A percentile compares a stretch with the other conserved stretches of the same genome.
phyloP scores from a whole-genome alignment of 2,113 vertebrate species.

The Brachyhypopomus gauderio region DNA sequence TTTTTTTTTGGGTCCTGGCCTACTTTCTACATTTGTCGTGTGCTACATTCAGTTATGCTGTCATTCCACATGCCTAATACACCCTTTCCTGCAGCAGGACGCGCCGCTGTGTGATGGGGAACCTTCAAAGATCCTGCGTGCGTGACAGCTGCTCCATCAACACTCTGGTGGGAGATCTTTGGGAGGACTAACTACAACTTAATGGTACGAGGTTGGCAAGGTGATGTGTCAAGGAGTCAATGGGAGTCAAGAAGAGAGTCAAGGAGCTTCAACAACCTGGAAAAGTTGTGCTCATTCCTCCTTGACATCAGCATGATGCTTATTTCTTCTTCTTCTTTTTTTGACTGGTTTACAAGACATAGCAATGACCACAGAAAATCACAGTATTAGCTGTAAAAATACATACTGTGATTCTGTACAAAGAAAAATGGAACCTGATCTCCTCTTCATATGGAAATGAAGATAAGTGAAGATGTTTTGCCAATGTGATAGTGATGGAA shows the following conservation, averaged over 20 bases:
- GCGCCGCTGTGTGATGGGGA: not conserved
- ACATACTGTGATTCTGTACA: not conserved
- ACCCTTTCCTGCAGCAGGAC: constrained; percentile 39
- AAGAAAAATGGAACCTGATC: not conserved
- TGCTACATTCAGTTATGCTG: constrained; percentile 54
- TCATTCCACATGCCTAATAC: constrained; percentile 51
- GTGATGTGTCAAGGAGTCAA: too few species aligned
- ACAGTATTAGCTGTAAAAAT: not conserved
- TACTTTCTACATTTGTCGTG: constrained; percentile 61
- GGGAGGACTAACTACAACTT: not conserved
- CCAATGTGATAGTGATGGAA: too few species aligned
- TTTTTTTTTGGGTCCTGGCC: constrained; percentile 40
- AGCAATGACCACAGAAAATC: not conserved
- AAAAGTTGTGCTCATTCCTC: not conserved
- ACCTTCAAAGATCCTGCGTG: not conserved
- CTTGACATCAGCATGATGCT: not conserved
- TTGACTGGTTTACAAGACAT: not conserved
- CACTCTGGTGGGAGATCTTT: not conserved
- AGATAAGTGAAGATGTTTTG: too few species aligned
- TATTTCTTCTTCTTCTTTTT: not conserved
- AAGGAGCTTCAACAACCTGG: not conserved
- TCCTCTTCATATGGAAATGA: too few species aligned
- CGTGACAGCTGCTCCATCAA: not conserved
- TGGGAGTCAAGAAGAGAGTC: too few species aligned
- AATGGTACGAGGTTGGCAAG: constrained; percentile 1